Evolutionary conservation across 2,797 vertebrate genomes (phyloP), one percentile per base, ranked within the genome.

Genomic region (Siniperca scherzeri): DNA sequence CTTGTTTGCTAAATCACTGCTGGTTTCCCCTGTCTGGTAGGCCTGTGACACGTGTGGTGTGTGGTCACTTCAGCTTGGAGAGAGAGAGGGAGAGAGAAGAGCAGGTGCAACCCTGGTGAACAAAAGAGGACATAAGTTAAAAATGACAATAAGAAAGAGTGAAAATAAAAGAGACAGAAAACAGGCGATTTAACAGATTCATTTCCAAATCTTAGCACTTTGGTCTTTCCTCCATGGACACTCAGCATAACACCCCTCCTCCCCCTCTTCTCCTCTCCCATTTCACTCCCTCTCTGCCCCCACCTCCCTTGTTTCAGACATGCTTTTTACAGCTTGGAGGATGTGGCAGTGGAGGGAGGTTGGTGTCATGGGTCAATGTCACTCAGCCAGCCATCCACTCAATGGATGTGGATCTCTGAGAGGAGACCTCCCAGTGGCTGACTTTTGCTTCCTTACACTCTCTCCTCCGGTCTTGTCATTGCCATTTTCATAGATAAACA

Each of bases 1-100:
- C 95, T 97, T 96, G 96, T 97, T 97, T 97, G 97, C 96, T 97
- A 97, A 97, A 98, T 98, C 97, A 97, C 96, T 96, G 97, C 95
- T 95, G 95, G 94, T 97, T 96, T 95, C 93, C 94, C 87, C 94
- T 91, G 94, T 96, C 97, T 97, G 94, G 95, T 95, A 93, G 94
- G 86, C 95, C 93, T 93, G 90, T 94, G 95, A 96, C 96, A 96
- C 94, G 92, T 92, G 93, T 92, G 94, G 92, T 93, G 94, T 93
- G 93, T 95, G 95, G 93, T 95, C 95, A 93, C 94, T 94, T 94
- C 80, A 83, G 84, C 89, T 90, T 36, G 71, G 27, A 84, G 50
- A 75, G 62, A 78, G n/a, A 50, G 57, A 77, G 64, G 66, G 68
- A 44, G 65, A 50, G 13, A 50, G 17, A 40, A 3, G 55, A 68